Base-by-base conservation (phyloP, 2,888 invertebrate genomes). In the Onchidella celtica region DNA sequence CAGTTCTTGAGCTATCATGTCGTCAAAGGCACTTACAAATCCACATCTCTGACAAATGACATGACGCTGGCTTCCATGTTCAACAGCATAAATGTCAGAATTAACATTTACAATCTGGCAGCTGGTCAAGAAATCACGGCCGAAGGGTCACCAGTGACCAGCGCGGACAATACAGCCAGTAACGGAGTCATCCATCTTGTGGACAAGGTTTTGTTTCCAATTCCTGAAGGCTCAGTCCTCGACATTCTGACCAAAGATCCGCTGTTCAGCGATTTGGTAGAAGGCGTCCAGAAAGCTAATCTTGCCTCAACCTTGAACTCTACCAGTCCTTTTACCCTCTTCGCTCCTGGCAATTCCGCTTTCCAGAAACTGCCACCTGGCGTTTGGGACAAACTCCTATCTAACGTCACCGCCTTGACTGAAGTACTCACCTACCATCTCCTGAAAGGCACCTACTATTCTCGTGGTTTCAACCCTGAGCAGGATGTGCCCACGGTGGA, bases 181-280 rank as follows among this genome's bases (percentile, higher is more conserved):
- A 93, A 93, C 79, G 93, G 92, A 9, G 92, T 93, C 29, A 91
- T 92, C 73, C 92, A 93, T 81, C 86, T 93, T 2, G 87, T 93
- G n/a, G 89, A 91, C 81, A 84, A 85, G 75, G 87, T 90, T 0
- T 40, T 90, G 78, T 88, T 86, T 68, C 89, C 89, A 21, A 72
- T 72, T 24, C 90, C 90, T 21, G 70, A 85, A 0, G 84, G 75
- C 40, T 78, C 84, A 38, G 85, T 91, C 4, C 83, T 87, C 0
- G 85, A 85, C 6, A 72, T 85, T 3, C 73, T 87, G 24, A 70
- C 83, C 59, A 83, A 57, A 86, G 65, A 68, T 0, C 47, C 3
- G 2, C 38, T 55, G 14, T 68, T 86, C 40, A 81, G 79, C n/a
- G 85, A 85, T 11, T 82, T 87, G 1, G 73, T 84, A 6, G 81